Conservation (phyloP, 2,113 vertebrate species). For the Psilopsiagon aurifrons region DNA sequence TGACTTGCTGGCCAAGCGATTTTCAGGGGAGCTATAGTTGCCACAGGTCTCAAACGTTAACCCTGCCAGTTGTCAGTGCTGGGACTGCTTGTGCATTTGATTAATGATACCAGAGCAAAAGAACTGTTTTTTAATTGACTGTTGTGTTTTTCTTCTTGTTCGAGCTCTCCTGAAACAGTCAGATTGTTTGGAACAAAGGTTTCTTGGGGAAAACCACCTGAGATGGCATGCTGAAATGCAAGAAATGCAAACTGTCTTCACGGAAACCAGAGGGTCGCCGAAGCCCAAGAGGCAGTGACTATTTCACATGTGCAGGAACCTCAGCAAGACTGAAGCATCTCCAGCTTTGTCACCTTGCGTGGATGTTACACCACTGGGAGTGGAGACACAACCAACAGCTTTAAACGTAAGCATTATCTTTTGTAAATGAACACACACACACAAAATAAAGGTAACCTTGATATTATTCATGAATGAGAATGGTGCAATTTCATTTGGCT, state of each 20-base stretch:
- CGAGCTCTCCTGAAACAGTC: slow-evolving; percentile 83
- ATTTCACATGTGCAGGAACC: background rate
- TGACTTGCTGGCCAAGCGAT: slow-evolving; percentile 78
- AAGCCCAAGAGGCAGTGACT: background rate
- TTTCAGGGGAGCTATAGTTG: slow-evolving; percentile 84
- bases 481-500: background rate
- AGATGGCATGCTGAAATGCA: slow-evolving; percentile 45
- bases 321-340: background rate
- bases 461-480: background rate
- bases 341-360: background rate
- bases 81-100: slow-evolving; percentile 87
- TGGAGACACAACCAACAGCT: background rate
- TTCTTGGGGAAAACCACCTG: slow-evolving; percentile 65
- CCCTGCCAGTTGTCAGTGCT: slow-evolving; percentile 90
- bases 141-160: slow-evolving; percentile 65
- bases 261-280: background rate
- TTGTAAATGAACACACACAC: background rate
- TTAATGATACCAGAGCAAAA: slow-evolving; percentile 86
- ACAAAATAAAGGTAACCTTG: background rate
- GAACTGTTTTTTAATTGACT: slow-evolving; percentile 82
- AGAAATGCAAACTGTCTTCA: background rate
- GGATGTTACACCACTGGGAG: background rate
- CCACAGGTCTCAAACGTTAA: slow-evolving; percentile 87
- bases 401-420: background rate
- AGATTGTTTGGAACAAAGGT: slow-evolving; percentile 74